Percentiles rank a stretch among this genome's conserved stretches.
These are phyloP conservation scores for Theretra japonica DNA, from an alignment of 2,888 invertebrate genomes.

Conservation along the genomic window DNA sequence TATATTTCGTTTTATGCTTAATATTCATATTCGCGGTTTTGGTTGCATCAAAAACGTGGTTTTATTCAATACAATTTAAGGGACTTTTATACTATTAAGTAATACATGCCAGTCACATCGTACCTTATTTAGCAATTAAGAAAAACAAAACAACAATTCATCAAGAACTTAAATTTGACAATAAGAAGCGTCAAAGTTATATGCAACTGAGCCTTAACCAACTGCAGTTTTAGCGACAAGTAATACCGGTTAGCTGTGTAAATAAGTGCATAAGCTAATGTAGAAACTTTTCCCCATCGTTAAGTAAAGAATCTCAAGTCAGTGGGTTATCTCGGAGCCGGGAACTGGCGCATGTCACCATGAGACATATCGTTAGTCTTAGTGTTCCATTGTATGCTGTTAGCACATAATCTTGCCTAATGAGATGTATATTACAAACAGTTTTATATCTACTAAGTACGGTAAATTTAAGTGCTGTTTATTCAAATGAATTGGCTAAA, in stretches of 20 bases:
- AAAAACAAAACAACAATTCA: too few species aligned
- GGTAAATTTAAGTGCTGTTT: background rate
- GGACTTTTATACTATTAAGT: too few species aligned
- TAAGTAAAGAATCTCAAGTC: constrained; percentile 40
- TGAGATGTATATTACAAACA: background rate
- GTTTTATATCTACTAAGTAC: background rate
- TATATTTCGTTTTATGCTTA: too few species aligned
- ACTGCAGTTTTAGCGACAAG: background rate
- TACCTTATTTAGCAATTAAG: too few species aligned
- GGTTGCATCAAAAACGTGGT: too few species aligned
- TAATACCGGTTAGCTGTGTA: background rate
- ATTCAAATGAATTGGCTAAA: background rate
- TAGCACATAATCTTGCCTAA: constrained; percentile 51
- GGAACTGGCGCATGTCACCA: constrained; percentile 73
- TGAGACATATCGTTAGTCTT: constrained; percentile 51
- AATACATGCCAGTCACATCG: too few species aligned
- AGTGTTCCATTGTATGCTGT: constrained; percentile 57
- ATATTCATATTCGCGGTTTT: too few species aligned
- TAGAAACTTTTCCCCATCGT: constrained; percentile 34
- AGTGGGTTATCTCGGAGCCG: constrained; percentile 60
- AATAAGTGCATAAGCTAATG: constrained; percentile 9
- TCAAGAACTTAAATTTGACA: too few species aligned
- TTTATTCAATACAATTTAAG: too few species aligned
- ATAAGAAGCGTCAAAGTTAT: background rate
- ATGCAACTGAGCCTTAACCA: background rate